A percentile compares a stretch with the other conserved stretches of the same genome.
phyloP scores from a whole-genome alignment of 2,797 vertebrate genomes.

The Trichosurus vulpecula region DNA sequence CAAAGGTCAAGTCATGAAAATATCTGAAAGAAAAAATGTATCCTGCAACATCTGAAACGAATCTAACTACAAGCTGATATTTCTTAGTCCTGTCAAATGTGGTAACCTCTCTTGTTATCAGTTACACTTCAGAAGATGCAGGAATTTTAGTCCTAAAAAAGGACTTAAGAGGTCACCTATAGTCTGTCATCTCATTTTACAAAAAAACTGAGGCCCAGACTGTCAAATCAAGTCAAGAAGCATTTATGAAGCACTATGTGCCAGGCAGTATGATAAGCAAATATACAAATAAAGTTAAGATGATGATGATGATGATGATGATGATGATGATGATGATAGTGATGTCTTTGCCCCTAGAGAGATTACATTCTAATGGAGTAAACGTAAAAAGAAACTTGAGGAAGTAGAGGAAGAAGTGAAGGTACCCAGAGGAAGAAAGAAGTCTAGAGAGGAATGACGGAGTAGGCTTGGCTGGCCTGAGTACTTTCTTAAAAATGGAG shows the following conservation, averaged over 20 bases:
- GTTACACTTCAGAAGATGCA: background rate
- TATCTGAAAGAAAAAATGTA: background rate
- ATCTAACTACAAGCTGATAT: background rate
- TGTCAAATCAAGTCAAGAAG: too few species aligned
- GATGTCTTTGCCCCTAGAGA: background rate
- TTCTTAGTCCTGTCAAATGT: too few species aligned
- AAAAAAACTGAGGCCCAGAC: background rate
- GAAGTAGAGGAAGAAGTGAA: background rate
- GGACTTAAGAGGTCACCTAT: background rate
- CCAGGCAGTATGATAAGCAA: background rate
- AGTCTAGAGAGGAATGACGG: background rate
- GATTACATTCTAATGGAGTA: background rate
- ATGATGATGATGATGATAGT: too few species aligned
- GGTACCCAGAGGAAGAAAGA: background rate
- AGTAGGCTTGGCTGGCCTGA: background rate
- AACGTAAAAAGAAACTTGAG: background rate
- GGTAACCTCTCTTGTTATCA: background rate
- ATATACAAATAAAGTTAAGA: too few species aligned
- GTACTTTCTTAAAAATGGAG: background rate
- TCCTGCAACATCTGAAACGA: background rate
- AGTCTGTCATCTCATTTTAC: background rate
- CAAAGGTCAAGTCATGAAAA: too few species aligned
- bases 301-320: too few species aligned
- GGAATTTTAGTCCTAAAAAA: background rate
- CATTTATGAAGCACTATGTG: too few species aligned